phyloP scores from a whole-genome alignment of 2,113 vertebrate species.

The Lophura nycthemera region DNA sequence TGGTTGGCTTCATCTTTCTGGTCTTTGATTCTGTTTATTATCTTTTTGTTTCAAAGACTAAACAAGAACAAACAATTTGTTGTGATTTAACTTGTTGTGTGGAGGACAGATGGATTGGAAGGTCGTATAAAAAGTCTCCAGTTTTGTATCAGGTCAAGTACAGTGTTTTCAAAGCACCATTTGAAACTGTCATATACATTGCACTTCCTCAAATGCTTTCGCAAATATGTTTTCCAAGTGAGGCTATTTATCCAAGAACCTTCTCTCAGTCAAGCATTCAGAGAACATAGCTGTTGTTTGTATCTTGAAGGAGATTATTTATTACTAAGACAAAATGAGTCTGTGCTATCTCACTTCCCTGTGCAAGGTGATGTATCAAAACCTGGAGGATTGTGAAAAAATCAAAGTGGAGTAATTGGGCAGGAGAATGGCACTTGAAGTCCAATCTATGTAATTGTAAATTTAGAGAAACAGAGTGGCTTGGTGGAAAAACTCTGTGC shows the following conservation, averaged over 20 bases:
- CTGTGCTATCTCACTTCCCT: not conserved
- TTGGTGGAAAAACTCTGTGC: not conserved
- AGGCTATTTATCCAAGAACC: slow-evolving; percentile 39
- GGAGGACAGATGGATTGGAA: not conserved
- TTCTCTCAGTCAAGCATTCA: slow-evolving; percentile 31
- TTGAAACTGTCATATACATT: not conserved
- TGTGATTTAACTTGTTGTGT: not conserved
- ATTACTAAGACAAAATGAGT: slow-evolving; percentile 29
- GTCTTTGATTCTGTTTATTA: not conserved
- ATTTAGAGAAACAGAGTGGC: not conserved
- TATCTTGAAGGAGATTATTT: slow-evolving; percentile 55
- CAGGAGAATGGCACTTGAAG: not conserved
- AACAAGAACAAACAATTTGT: not conserved
- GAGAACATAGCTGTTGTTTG: slow-evolving; percentile 39
- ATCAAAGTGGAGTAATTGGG: not conserved
- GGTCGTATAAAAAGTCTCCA: not conserved
- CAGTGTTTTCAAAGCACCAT: slow-evolving; percentile 8
- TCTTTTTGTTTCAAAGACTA: not conserved
- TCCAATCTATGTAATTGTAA: not conserved
- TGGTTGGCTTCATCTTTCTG: not conserved
- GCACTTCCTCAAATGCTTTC: slow-evolving; percentile 36
- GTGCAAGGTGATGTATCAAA: slow-evolving; percentile 5
- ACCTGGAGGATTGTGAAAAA: not conserved
- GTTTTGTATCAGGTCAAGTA: slow-evolving; percentile 21
- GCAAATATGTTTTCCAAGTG: slow-evolving; percentile 38